Conservation (phyloP, 2,888 invertebrate species). For the Cyrtodaria siliqua region DNA sequence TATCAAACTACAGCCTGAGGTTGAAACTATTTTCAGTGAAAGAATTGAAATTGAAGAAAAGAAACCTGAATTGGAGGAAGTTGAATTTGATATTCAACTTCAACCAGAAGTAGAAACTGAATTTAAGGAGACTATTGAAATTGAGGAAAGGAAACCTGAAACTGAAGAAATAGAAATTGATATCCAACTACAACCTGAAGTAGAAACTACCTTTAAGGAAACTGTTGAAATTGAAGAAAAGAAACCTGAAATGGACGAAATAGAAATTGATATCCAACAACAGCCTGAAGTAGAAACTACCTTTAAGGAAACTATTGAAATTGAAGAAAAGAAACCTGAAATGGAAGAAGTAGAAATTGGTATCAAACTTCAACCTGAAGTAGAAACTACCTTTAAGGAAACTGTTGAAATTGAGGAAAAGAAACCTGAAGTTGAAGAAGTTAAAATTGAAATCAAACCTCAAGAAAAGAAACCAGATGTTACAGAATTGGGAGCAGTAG, state of each 20-base stretch:
- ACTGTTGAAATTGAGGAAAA: too few relatives aligned
- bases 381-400: too few relatives aligned
- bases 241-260: slow-evolving; percentile 12
- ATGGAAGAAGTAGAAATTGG: slow-evolving; percentile 9
- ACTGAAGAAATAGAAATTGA: slow-evolving; percentile 27
- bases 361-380: too few relatives aligned
- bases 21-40: slow-evolving; percentile 1
- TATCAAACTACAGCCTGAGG: not conserved
- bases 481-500: too few relatives aligned
- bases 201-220: slow-evolving; percentile 20
- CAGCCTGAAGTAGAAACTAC: slow-evolving; percentile 20
- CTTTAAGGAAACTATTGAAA: too few relatives aligned
- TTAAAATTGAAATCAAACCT: too few relatives aligned
- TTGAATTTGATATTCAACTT: too few relatives aligned
- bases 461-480: too few relatives aligned
- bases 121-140: slow-evolving; percentile 16
- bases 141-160: slow-evolving; percentile 30
- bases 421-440: too few relatives aligned
- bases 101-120: slow-evolving; percentile 3
- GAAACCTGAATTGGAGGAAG: slow-evolving; percentile 5
- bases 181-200: slow-evolving; percentile 24
- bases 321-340: slow-evolving; percentile 13
- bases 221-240: slow-evolving; percentile 31
- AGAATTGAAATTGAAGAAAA: slow-evolving; percentile 1
- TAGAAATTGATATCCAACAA: slow-evolving; percentile 14